Conservation (phyloP, 2,113 vertebrate species). For the Phyllopteryx taeniolatus region DNA sequence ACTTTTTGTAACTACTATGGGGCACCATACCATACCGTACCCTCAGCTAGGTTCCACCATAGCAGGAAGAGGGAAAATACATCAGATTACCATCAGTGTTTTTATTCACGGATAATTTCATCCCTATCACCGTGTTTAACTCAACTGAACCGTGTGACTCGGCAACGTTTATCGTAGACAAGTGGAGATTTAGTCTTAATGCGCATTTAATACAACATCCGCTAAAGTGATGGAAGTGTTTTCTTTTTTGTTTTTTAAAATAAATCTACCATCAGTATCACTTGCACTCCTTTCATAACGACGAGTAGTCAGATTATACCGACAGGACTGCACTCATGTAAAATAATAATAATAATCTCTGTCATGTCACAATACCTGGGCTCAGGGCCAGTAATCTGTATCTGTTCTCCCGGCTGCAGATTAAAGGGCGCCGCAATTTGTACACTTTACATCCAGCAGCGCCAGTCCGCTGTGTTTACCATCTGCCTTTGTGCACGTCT, state of each 20-base stretch:
- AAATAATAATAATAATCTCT: conserved; percentile 4
- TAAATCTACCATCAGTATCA: background rate
- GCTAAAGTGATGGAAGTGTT: background rate
- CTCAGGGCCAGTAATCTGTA: background rate
- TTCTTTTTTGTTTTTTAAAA: background rate
- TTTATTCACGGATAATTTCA: conserved; percentile 3
- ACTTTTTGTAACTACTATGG: too few relatives aligned
- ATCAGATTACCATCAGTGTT: conserved; percentile 1
- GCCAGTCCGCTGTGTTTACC: background rate
- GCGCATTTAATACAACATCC: background rate
- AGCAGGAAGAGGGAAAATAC: background rate
- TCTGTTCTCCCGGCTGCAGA: background rate
- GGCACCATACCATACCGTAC: background rate
- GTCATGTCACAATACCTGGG: background rate
- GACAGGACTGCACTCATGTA: conserved; percentile 1
- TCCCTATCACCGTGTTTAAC: background rate
- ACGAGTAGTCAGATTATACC: background rate
- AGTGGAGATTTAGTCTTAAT: background rate
- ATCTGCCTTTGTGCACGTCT: conserved; percentile 1
- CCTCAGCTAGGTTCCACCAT: background rate
- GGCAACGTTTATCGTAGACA: background rate
- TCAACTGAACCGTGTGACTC: background rate
- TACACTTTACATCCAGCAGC: background rate
- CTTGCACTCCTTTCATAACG: background rate
- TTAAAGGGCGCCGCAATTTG: background rate